phyloP scores from a whole-genome alignment of 2,113 vertebrate species.

The Hippoglossus stenolepis region DNA sequence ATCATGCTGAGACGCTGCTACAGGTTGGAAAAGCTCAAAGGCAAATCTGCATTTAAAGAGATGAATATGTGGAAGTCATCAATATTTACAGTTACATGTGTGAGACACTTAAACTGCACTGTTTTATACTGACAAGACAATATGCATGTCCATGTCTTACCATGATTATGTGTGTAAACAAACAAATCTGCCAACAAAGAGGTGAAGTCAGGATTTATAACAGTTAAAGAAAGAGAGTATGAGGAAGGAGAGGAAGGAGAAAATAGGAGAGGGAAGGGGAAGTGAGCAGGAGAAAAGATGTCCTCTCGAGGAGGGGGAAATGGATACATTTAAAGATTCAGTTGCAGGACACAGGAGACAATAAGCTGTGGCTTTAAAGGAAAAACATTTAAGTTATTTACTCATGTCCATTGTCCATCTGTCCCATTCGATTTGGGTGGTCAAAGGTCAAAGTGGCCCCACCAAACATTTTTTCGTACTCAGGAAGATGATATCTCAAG shows the following conservation, averaged over 20 bases:
- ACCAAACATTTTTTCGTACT: neutral
- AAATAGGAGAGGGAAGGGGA: neutral
- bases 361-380: neutral
- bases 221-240: no score
- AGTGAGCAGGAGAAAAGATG: neutral
- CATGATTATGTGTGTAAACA: slow-evolving; percentile 17
- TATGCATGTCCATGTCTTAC: neutral
- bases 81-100: neutral
- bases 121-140: no score
- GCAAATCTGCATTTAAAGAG: neutral
- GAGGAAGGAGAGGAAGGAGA: neutral
- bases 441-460: neutral
- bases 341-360: no score
- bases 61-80: neutral
- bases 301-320: neutral
- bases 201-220: neutral
- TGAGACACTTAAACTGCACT: neutral
- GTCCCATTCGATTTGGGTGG: neutral
- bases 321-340: no score
- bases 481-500: no score
- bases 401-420: no score
- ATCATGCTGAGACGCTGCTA: slow-evolving; percentile 17
- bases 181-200: neutral
- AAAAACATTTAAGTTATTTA: neutral
- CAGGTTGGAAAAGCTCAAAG: slow-evolving; percentile 5